Evolutionary conservation across 1,140 invertebrate genomes (phyloP).

Genomic region (Brachionus calyciflorus): DNA sequence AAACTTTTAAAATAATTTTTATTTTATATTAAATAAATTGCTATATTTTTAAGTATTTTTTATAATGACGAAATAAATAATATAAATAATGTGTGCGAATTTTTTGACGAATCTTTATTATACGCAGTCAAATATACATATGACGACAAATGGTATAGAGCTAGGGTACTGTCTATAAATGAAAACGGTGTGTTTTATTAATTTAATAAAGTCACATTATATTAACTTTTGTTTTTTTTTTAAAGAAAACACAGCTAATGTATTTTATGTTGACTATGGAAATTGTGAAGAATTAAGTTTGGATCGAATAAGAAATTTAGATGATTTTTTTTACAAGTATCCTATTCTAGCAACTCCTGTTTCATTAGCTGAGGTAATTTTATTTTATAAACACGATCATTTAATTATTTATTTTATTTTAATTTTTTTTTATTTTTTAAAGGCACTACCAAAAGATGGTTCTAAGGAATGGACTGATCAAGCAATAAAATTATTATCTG

Average conservation of each 20-base stretch:
- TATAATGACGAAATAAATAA: constrained; percentile 1
- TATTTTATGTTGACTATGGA: constrained; percentile 25
- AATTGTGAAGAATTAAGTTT: not conserved
- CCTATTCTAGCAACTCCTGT: not conserved
- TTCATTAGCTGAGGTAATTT: not conserved
- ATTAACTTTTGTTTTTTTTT: not conserved
- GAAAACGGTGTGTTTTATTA: not conserved
- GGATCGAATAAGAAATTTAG: not conserved
- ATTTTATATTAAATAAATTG: not conserved
- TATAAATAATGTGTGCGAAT: not conserved
- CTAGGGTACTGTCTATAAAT: not conserved
- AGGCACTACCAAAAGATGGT: not conserved
- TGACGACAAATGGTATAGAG: constrained; percentile 24
- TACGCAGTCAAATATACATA: not conserved
- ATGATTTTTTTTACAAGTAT: constrained; percentile 29
- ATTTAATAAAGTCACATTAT: too few species aligned
- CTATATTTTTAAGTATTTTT: constrained; percentile 1
- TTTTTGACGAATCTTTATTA: not conserved
- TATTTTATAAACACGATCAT: not conserved
- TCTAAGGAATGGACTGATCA: not conserved
- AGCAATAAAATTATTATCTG: not conserved
- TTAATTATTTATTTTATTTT: not conserved
- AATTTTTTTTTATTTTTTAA: not conserved
- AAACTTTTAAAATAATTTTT: not conserved
- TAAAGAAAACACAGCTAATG: not conserved